Evolutionary conservation across 2,888 invertebrate species (phyloP).

Genomic region (Standfussiana lucernea): DNA sequence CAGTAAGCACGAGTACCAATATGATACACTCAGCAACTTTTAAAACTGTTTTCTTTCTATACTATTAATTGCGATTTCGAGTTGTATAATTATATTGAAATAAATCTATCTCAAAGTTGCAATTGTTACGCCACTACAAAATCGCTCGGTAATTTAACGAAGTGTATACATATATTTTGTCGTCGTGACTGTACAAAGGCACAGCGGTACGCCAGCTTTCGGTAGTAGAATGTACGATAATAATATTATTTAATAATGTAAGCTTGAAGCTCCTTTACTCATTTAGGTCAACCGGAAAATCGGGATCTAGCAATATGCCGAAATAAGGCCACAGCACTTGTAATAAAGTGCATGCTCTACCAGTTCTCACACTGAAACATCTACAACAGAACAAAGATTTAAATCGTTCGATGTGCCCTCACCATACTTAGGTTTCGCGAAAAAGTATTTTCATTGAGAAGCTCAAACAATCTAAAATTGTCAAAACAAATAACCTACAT

Average conservation of each 20-base stretch:
- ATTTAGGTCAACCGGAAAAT: constrained; percentile 29
- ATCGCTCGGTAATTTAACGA: background rate
- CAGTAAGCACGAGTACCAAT: background rate
- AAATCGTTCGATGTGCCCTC: background rate
- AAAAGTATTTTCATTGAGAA: background rate
- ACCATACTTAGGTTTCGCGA: background rate
- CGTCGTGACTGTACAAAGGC: background rate
- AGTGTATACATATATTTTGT: background rate
- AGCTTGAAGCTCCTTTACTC: background rate
- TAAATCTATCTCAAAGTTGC: background rate
- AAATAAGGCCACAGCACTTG: constrained; percentile 5
- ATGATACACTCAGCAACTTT: background rate
- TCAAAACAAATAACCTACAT: background rate
- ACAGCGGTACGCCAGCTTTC: background rate
- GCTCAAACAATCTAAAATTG: background rate
- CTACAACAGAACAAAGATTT: background rate
- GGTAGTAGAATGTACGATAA: background rate
- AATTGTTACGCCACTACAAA: background rate
- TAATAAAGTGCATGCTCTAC: background rate
- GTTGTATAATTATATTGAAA: background rate
- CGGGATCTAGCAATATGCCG: constrained; percentile 26
- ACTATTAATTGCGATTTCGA: background rate
- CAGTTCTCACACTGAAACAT: background rate
- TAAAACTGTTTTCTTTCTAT: background rate
- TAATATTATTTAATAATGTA: background rate